Conservation (phyloP, 2,113 vertebrate species). For the Semnopithecus entellus region DNA sequence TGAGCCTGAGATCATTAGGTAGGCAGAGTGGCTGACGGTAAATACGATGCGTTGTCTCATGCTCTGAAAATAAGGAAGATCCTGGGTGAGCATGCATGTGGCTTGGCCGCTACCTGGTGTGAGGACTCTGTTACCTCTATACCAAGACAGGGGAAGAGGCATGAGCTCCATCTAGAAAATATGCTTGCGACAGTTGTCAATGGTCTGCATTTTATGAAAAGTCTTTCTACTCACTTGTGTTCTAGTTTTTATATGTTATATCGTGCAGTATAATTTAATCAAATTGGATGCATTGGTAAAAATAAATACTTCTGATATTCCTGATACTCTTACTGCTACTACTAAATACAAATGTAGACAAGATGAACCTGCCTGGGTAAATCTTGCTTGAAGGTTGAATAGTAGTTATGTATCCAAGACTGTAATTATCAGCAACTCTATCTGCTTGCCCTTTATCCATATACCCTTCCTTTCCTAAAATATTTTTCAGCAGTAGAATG, state of each 20-base stretch:
- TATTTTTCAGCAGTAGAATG: background rate
- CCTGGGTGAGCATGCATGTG: background rate
- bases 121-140: background rate
- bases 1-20: background rate
- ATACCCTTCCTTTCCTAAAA: constrained; percentile 3
- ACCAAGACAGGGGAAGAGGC: background rate
- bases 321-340: background rate
- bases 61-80: background rate
- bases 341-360: background rate
- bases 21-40: background rate
- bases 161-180: background rate
- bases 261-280: background rate
- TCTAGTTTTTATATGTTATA: background rate
- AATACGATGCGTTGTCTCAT: background rate
- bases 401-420: background rate
- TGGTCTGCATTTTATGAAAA: background rate
- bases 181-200: background rate
- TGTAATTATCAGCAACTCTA: background rate
- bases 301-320: background rate
- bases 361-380: background rate
- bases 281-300: background rate
- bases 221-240: background rate
- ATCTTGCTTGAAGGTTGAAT: constrained; percentile 26
- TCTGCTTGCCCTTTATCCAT: constrained; percentile 23
- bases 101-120: background rate